Evolutionary conservation across 2,113 vertebrate genomes (phyloP).

Genomic region (Capra hircus): DNA sequence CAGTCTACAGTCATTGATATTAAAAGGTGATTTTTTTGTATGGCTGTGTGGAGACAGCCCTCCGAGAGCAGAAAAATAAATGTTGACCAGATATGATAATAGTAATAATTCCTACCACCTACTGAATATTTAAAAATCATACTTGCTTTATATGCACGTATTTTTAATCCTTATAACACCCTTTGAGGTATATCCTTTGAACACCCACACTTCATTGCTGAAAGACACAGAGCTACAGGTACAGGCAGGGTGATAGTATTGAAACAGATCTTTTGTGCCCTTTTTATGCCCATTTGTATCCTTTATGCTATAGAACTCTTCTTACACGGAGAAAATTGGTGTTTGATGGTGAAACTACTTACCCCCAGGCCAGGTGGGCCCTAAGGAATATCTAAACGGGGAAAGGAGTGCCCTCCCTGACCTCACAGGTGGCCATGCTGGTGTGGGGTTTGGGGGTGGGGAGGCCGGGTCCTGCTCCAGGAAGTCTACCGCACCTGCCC

Average conservation of each 20-base stretch:
- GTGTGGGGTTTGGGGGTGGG: fast-evolving
- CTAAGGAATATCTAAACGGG: neutral
- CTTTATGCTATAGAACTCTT: neutral
- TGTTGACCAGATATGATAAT: neutral
- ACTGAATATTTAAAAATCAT: too few species aligned
- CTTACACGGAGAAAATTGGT: neutral
- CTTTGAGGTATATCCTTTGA: neutral
- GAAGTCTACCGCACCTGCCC: neutral
- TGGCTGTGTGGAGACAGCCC: neutral
- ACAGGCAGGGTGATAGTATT: too few species aligned
- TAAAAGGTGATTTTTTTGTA: neutral
- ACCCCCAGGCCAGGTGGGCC: neutral
- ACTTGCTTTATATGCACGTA: fast-evolving
- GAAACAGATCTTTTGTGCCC: neutral
- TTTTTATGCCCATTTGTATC: neutral
- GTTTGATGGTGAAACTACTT: neutral
- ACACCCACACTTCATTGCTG: neutral
- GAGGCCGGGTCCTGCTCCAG: neutral
- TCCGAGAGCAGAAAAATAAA: neutral
- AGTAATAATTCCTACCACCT: neutral
- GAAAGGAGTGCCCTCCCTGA: neutral
- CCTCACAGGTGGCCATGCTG: neutral
- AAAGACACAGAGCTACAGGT: neutral
- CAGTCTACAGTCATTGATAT: neutral
- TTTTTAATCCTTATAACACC: neutral